Evolutionary conservation across 2,888 invertebrate species (phyloP), one percentile per base, ranked within the genome.

Genomic region (Mantis religiosa): DNA sequence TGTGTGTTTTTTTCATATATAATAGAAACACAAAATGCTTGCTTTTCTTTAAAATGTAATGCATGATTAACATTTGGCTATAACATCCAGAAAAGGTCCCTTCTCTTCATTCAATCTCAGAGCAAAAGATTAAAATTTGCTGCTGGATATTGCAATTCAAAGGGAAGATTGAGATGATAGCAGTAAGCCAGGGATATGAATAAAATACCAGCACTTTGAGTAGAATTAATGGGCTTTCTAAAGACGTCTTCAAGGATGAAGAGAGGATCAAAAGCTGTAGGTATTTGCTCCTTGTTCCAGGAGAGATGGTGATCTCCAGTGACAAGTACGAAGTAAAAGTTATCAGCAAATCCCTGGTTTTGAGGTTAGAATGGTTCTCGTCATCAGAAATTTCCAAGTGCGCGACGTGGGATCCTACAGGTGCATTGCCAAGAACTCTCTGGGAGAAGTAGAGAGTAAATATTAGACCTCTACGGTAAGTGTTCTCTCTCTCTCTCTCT

Each of bases 371-470:
- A 98, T 98, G 98, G 94, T 95, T 85, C 95, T 98, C 92, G 96
- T 95, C 88, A 96, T 98, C 91, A 94, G 96, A 85, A 95, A 95
- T 91, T 95, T 98, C 91, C 96, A 96, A 90, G 94, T 95, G 89
- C 94, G 95, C 81, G 97, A 98, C 92, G 95, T 97, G 14, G 98
- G 98, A 41, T 96, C 96, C 0, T 98, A 98, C 93, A 94, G 96
- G 88, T 98, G 98, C 92, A 96, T 97, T 89, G 97, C 98, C 54
- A 97, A 97, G 93, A 97, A 97, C 93, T 97, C 97, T 0, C 94
- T 98, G 3, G 98, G 98, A 1, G 98, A 97, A 93, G 97, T 97
- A 28, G 98, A 98, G 92, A 97, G 97, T 93, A 96, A n/a, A 96
- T 92, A 97, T 98, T 92, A 95, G 97, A 91, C 94, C n/a, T 98